Conservation (phyloP, 1,140 invertebrate species). For the Polyergus mexicanus region DNA sequence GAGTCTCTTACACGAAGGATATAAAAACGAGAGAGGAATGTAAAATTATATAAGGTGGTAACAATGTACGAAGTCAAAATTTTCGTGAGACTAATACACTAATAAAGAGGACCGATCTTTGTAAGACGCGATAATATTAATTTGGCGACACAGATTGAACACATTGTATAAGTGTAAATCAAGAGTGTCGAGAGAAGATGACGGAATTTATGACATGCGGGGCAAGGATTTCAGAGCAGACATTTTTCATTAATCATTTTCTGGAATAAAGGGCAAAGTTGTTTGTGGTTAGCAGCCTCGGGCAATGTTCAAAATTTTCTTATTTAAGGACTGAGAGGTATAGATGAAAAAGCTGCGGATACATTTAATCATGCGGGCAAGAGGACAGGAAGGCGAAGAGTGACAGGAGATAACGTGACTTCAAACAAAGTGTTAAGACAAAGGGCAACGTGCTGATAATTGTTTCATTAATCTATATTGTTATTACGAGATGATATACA, state of each 20-base stretch:
- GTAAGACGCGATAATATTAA: not conserved
- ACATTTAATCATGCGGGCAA: slow-evolving; percentile 29
- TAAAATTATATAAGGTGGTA: slow-evolving; percentile 6
- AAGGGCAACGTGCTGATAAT: slow-evolving; percentile 32
- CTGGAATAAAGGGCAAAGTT: not conserved
- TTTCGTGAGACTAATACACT: not conserved
- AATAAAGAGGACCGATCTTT: not conserved
- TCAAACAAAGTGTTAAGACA: slow-evolving; percentile 23
- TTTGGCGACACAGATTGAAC: not conserved
- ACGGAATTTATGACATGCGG: not conserved
- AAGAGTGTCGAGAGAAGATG: slow-evolving; percentile 11
- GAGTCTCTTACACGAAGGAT: not conserved
- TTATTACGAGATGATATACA: not conserved
- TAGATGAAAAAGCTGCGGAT: not conserved
- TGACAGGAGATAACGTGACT: slow-evolving; percentile 24
- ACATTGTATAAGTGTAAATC: not conserved
- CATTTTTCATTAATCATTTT: slow-evolving; percentile 38
- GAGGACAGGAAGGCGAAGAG: not conserved
- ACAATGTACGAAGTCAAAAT: not conserved
- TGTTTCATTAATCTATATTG: slow-evolving; percentile 20
- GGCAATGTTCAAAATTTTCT: not conserved
- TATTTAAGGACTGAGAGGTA: not conserved
- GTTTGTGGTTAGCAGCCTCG: not conserved
- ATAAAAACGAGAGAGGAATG: not conserved
- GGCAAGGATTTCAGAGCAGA: not conserved